Percentiles rank a stretch among this genome's conserved stretches.
These are phyloP conservation scores for Thalassophryne amazonica DNA, from an alignment of 2,797 vertebrate genomes.

Conservation along the genomic window DNA sequence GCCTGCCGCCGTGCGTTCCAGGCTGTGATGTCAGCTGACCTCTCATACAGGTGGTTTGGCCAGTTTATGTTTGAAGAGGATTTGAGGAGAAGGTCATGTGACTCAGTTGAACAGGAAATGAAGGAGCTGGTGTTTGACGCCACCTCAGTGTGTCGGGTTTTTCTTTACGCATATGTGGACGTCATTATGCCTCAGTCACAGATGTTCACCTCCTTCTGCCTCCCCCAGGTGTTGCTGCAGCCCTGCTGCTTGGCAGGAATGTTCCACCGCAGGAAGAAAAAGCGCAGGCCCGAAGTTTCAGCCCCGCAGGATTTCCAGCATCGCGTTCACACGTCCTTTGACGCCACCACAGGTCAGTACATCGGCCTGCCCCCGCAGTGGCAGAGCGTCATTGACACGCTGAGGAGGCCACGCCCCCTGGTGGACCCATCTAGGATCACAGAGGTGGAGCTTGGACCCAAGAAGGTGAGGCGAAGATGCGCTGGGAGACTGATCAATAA, in stretches of 20 bases:
- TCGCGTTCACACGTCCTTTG: conserved; percentile 89
- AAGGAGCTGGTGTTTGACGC: no score
- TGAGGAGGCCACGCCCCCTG: conserved; percentile 87
- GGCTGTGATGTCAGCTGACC: conserved; percentile 6
- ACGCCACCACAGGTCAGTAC: conserved; percentile 82
- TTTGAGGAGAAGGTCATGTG: conserved; percentile 22
- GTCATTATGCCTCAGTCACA: conserved; percentile 7
- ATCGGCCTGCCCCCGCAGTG: conserved; percentile 91
- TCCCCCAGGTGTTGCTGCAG: conserved; percentile 22
- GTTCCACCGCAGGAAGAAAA: conserved; percentile 85
- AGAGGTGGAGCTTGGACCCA: conserved; percentile 79
- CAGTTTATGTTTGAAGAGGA: conserved; percentile 9
- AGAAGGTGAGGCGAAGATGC: conserved; percentile 84
- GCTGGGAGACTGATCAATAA: no score
- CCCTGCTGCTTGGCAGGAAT: conserved; percentile 53
- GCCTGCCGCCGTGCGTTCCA: background rate
- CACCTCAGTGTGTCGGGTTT: background rate
- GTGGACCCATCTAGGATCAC: conserved; percentile 89
- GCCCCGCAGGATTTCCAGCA: conserved; percentile 89
- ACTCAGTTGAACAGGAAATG: conserved; percentile 32
- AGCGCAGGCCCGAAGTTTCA: conserved; percentile 86
- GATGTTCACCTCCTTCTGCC: conserved; percentile 30
- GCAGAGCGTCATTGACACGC: conserved; percentile 89
- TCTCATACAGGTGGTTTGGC: conserved; percentile 39
- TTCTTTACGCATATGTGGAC: conserved; percentile 2